Evolutionary conservation across 2,113 vertebrate genomes (phyloP).

Genomic region (Benitochromis conjunctus): DNA sequence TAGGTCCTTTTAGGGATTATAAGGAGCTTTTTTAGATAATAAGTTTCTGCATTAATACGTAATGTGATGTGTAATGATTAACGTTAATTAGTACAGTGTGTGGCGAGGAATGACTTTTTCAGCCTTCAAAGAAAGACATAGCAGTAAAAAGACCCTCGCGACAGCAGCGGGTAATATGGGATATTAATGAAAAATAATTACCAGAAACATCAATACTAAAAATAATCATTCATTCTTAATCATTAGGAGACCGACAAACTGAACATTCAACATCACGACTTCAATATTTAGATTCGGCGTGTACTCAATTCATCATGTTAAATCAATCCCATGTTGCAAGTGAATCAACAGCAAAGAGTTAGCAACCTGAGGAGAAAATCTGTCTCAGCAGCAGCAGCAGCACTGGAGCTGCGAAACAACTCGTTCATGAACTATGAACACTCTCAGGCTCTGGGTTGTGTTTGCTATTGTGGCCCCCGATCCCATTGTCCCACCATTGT

Average conservation of each 20-base stretch:
- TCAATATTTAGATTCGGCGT: neutral
- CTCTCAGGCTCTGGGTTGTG: conserved; percentile 16
- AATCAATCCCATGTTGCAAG: conserved; percentile 5
- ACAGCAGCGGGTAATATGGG: neutral
- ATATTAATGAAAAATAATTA: conserved; percentile 2
- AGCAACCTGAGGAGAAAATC: neutral
- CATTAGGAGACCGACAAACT: neutral
- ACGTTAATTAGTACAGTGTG: neutral
- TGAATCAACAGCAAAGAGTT: neutral
- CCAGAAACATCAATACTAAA: neutral
- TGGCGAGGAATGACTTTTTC: neutral
- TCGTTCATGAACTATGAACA: conserved; percentile 39
- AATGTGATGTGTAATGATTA: neutral
- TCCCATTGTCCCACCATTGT: conserved; percentile 50
- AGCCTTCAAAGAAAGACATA: neutral
- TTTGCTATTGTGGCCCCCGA: conserved; percentile 48
- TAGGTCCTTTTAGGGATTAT: neutral
- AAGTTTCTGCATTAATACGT: neutral
- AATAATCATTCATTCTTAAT: neutral
- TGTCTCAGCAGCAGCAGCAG: neutral
- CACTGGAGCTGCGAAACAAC: neutral
- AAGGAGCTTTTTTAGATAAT: neutral
- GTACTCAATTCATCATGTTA: conserved; percentile 12
- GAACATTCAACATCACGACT: neutral
- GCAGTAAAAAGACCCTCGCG: neutral